Evolutionary conservation across 2,888 invertebrate genomes (phyloP).

Genomic region (Epirrhoe tristata): DNA sequence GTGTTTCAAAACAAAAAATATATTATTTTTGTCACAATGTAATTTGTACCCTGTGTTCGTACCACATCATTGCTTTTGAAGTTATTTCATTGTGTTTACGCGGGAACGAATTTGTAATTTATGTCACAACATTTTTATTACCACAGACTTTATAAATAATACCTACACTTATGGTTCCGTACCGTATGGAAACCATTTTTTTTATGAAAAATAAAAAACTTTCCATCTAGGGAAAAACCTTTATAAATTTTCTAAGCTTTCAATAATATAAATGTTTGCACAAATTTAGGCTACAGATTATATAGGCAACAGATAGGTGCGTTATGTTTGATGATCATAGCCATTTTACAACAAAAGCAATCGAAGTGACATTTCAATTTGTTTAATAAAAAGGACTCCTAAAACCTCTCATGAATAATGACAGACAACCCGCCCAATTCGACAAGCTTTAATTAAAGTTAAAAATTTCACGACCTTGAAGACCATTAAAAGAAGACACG

Average conservation of each 20-base stretch:
- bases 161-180: conserved; percentile 24
- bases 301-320: no score
- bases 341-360: no score
- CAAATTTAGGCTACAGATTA: no score
- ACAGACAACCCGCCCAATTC: conserved; percentile 34
- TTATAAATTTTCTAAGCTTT: no score
- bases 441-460: conserved; percentile 41
- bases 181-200: not conserved
- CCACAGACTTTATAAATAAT: not conserved
- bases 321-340: no score
- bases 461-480: conserved; percentile 35
- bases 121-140: conserved; percentile 32
- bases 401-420: conserved; percentile 26
- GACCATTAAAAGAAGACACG: conserved; percentile 31
- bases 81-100: conserved; percentile 40
- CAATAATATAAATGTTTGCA: no score
- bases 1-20: conserved; percentile 4
- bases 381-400: conserved; percentile 19
- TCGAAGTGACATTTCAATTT: no score
- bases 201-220: no score
- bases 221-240: no score
- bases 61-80: conserved; percentile 31
- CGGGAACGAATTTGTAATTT: conserved; percentile 36
- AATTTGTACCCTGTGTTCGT: conserved; percentile 29
- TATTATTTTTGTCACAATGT: conserved; percentile 15